phyloP scores from a whole-genome alignment of 2,888 invertebrate species.

The Atherix ibis region DNA sequence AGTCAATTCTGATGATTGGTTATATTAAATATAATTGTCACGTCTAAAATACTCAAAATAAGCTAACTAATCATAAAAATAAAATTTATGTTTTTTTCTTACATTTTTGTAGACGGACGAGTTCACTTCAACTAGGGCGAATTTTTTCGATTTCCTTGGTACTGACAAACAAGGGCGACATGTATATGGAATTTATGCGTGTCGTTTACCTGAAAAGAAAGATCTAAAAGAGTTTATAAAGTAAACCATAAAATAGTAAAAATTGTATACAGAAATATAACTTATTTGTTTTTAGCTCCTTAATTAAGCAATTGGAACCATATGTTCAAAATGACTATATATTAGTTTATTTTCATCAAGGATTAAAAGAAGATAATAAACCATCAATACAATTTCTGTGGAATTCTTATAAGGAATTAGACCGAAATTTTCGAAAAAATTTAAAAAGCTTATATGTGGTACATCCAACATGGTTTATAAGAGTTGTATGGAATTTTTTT shows the following conservation, averaged over 20 bases:
- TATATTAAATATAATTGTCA: too few species aligned
- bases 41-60: too few species aligned
- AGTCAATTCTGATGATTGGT: too few species aligned
- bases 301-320: conserved; percentile 86
- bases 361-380: conserved; percentile 88
- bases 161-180: conserved; percentile 69
- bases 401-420: conserved; percentile 93
- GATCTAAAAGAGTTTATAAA: conserved; percentile 34
- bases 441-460: conserved; percentile 95
- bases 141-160: conserved; percentile 44
- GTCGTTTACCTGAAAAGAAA: conserved; percentile 60
- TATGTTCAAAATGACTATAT: conserved; percentile 98
- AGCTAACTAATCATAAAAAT: too few species aligned
- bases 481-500: conserved; percentile 89
- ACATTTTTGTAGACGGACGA: conserved; percentile 13
- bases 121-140: conserved; percentile 20
- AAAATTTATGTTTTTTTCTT: conserved; percentile 8
- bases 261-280: not conserved
- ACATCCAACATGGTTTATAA: conserved; percentile 94
- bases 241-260: conserved; percentile 14
- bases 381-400: conserved; percentile 91
- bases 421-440: conserved; percentile 98
- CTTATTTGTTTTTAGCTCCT: conserved; percentile 47
- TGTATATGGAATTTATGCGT: conserved; percentile 92
- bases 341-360: conserved; percentile 94